A percentile compares a stretch with the other conserved stretches of the same genome.
These are phyloP conservation scores for Heterotis niloticus DNA, from an alignment of 2,113 vertebrate species.

Conservation along the genomic window DNA sequence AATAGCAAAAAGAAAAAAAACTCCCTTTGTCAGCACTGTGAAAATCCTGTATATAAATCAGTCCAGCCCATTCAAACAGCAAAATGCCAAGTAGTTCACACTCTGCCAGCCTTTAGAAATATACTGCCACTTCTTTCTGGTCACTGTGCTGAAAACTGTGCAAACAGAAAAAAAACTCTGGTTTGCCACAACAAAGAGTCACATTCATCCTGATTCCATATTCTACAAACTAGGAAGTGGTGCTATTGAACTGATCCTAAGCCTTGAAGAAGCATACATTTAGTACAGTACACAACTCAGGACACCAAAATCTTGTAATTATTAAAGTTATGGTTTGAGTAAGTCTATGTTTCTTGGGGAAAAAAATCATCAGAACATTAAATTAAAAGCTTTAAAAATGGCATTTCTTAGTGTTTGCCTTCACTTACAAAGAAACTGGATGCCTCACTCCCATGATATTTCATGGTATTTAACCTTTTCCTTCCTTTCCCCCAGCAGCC, in stretches of 20 bases:
- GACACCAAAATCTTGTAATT: neutral
- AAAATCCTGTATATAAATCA: conserved; percentile 11
- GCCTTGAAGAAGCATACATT: neutral
- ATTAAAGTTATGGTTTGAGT: too few species aligned
- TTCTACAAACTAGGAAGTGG: neutral
- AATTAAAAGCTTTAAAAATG: too few species aligned
- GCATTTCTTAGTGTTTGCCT: too few species aligned
- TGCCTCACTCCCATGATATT: too few species aligned
- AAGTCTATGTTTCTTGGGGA: too few species aligned
- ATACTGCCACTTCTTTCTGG: neutral
- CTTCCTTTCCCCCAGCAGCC: too few species aligned
- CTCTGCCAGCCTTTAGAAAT: neutral
- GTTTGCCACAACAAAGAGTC: neutral
- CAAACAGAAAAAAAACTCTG: neutral
- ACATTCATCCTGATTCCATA: neutral
- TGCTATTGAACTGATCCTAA: neutral
- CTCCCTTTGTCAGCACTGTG: neutral
- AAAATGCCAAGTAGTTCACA: neutral
- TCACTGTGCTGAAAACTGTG: neutral
- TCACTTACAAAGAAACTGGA: too few species aligned
- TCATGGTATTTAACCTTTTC: too few species aligned
- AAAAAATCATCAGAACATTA: too few species aligned
- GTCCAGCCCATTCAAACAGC: neutral
- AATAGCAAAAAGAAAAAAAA: neutral
- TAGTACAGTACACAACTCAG: too few species aligned